phyloP scores from a whole-genome alignment of 2,888 invertebrate species.

The Xylota sylvarum region DNA sequence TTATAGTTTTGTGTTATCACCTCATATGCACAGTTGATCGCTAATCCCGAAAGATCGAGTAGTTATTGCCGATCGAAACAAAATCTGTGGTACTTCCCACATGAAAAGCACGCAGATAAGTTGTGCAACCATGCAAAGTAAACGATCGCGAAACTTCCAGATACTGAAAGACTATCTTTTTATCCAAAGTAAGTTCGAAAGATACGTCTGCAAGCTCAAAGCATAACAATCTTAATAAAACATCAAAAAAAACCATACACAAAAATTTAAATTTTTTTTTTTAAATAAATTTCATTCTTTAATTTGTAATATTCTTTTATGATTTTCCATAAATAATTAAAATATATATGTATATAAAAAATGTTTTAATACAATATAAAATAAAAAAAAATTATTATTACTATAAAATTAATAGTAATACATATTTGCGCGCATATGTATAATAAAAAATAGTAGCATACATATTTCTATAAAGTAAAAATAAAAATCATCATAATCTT shows the following conservation, averaged over 20 bases:
- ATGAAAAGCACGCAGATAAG: no score
- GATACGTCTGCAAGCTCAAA: neutral
- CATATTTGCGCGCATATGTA: conserved; percentile 74
- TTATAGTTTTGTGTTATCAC: no score
- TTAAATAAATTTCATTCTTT: conserved; percentile 80
- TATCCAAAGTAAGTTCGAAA: no score
- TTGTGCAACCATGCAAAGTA: no score
- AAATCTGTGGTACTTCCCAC: no score
- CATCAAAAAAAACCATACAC: conserved; percentile 21
- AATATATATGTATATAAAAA: conserved; percentile 51
- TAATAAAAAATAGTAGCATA: conserved; percentile 65
- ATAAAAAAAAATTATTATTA: conserved; percentile 34
- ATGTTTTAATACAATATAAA: conserved; percentile 47
- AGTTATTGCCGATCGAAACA: no score
- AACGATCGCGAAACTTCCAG: no score
- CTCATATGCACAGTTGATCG: no score
- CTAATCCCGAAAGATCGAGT: no score
- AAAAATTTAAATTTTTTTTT: conserved; percentile 19
- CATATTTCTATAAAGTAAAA: conserved; percentile 42
- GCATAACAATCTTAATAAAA: neutral
- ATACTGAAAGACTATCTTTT: no score
- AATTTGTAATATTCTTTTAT: conserved; percentile 49
- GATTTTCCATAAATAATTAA: conserved; percentile 73
- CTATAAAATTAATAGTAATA: conserved; percentile 66
- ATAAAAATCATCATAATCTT: conserved; percentile 32